Conservation (phyloP, 1,140 invertebrate genomes). For the Muscidifurax raptorellus region DNA sequence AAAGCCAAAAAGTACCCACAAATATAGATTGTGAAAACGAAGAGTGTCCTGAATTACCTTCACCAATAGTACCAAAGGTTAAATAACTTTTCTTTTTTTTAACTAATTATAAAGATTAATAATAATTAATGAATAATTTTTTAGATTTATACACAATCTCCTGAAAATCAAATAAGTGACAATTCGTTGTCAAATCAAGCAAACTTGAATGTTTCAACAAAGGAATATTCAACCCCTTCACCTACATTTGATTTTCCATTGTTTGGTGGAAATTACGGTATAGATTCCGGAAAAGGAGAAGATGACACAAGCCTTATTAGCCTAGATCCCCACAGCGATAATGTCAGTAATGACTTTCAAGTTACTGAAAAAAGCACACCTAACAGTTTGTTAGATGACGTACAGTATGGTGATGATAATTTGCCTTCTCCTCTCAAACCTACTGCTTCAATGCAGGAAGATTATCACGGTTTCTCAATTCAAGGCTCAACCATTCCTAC, state of each 20-base stretch:
- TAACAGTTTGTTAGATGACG: conserved; percentile 73
- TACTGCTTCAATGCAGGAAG: conserved; percentile 72
- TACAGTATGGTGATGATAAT: conserved; percentile 76
- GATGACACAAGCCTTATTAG: conserved; percentile 75
- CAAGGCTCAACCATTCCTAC: conserved; percentile 83
- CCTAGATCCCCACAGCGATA: conserved; percentile 75
- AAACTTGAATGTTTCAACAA: conserved; percentile 58
- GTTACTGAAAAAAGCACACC: conserved; percentile 57
- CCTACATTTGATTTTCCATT: conserved; percentile 73
- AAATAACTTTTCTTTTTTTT: conserved; percentile 21
- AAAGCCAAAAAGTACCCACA: conserved; percentile 80
- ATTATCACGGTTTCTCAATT: conserved; percentile 82
- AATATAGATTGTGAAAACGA: conserved; percentile 77
- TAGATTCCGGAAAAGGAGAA: conserved; percentile 67
- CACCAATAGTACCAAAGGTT: conserved; percentile 72
- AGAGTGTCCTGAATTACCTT: conserved; percentile 71
- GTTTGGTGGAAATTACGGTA: conserved; percentile 68
- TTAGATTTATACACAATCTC: conserved; percentile 61
- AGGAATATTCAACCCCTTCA: conserved; percentile 71
- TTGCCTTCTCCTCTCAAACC: conserved; percentile 80
- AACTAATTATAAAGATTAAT: background rate
- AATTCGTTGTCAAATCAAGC: conserved; percentile 55
- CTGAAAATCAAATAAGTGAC: conserved; percentile 59
- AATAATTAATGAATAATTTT: background rate
- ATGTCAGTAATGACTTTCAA: conserved; percentile 62